Conservation (phyloP, 2,797 vertebrate species). For the Pantherophis alleghaniensis region DNA sequence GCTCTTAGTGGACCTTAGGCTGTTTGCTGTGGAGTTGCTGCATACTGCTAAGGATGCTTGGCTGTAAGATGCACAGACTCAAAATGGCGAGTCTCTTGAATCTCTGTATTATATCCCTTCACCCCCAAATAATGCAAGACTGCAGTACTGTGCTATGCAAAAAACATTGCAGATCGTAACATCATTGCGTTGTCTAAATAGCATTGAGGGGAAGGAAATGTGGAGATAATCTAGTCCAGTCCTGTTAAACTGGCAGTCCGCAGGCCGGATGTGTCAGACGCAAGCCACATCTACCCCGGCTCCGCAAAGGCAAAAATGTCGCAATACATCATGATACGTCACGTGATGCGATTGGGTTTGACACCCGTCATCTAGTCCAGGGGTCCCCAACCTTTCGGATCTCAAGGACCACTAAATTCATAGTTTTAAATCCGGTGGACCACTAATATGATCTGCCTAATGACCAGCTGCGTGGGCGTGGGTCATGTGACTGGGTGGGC, state of each 20-base stretch:
- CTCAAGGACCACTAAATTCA: too few species aligned
- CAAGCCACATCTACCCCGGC: too few species aligned
- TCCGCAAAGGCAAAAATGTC: too few species aligned
- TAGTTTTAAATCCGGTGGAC: too few species aligned
- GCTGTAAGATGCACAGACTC: slow-evolving; percentile 37
- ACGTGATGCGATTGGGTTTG: neutral
- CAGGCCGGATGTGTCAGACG: fast-evolving
- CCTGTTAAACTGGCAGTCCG: neutral
- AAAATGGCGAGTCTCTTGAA: neutral
- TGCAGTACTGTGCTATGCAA: neutral
- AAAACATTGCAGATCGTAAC: too few species aligned
- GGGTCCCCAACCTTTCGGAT: too few species aligned
- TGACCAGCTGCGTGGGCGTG: too few species aligned
- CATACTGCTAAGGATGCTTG: neutral
- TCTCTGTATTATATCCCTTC: neutral
- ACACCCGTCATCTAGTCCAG: neutral
- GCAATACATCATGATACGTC: too few species aligned
- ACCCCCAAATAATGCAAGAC: slow-evolving; percentile 29
- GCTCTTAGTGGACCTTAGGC: neutral
- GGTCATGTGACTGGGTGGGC: too few species aligned
- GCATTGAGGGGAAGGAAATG: neutral
- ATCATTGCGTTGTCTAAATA: neutral
- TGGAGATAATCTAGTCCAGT: neutral
- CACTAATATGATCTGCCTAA: too few species aligned
- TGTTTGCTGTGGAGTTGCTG: neutral